Evolutionary conservation across 2,888 invertebrate genomes (phyloP).

Genomic region (Gortyna flavago): DNA sequence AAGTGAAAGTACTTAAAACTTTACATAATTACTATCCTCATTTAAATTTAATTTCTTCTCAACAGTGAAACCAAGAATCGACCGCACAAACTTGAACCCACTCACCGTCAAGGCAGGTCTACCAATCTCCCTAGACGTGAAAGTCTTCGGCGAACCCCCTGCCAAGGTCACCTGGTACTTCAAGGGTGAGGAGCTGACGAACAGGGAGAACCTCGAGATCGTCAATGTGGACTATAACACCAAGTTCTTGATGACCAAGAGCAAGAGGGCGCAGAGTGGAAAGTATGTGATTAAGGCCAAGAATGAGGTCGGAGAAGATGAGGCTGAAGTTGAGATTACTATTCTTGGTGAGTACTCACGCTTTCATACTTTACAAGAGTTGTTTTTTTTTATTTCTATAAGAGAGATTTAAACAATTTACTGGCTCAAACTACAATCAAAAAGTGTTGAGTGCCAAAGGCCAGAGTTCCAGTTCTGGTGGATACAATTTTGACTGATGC

Average conservation of each 20-base stretch:
- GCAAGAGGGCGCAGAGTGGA: slow-evolving; percentile 95
- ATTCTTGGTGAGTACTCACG: slow-evolving; percentile 90
- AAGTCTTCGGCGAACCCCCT: slow-evolving; percentile 97
- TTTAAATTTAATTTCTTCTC: background rate
- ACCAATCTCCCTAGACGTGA: slow-evolving; percentile 95
- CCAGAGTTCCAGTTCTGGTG: background rate
- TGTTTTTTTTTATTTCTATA: background rate
- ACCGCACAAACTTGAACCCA: slow-evolving; percentile 96
- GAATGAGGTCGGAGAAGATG: slow-evolving; percentile 98
- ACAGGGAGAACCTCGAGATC: slow-evolving; percentile 92
- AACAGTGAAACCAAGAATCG: slow-evolving; percentile 97
- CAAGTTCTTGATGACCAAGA: slow-evolving; percentile 95
- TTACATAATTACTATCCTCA: too few relatives aligned
- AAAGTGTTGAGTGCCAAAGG: background rate
- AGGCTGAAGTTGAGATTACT: slow-evolving; percentile 96
- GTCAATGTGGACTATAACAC: slow-evolving; percentile 97
- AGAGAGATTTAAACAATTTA: background rate
- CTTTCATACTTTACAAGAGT: background rate
- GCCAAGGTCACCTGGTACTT: slow-evolving; percentile 97
- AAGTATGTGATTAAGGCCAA: slow-evolving; percentile 97
- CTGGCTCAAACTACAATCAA: background rate
- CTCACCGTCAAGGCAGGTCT: slow-evolving; percentile 96
- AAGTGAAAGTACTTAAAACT: too few relatives aligned
- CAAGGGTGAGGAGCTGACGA: slow-evolving; percentile 92
- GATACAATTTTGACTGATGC: background rate